Percentiles rank a stretch among this genome's conserved stretches.
These are phyloP conservation scores for Dendrolimus kikuchii DNA, from an alignment of 1,140 invertebrate species.

Conservation along the genomic window DNA sequence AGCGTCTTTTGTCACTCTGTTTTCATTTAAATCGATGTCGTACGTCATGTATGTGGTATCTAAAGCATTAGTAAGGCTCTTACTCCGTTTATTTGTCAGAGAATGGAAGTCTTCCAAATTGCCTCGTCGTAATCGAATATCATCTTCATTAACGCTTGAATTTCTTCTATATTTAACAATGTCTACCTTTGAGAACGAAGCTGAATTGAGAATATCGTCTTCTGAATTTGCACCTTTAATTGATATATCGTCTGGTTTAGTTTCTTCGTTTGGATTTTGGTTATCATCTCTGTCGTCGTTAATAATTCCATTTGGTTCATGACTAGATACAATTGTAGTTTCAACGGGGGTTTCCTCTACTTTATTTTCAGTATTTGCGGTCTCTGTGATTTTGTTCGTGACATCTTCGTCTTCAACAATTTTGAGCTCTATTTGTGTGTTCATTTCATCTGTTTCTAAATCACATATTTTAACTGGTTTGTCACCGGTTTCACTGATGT, in stretches of 20 bases:
- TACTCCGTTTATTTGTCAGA: constrained; percentile 52
- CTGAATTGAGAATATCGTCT: constrained; percentile 40
- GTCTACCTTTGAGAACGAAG: constrained; percentile 50
- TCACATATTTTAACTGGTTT: constrained; percentile 27
- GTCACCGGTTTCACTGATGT: constrained; percentile 33
- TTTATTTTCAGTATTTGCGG: constrained; percentile 6
- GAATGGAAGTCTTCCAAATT: constrained; percentile 58
- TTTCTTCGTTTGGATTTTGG: constrained; percentile 9
- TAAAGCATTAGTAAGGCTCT: constrained; percentile 51
- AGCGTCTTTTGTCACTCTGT: constrained; percentile 27
- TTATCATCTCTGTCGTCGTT: constrained; percentile 13
- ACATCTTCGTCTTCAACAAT: constrained; percentile 61
- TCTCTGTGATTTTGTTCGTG: constrained; percentile 13
- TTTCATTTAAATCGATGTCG: constrained; percentile 56
- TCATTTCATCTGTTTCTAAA: constrained; percentile 52
- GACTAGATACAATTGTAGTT: constrained; percentile 3
- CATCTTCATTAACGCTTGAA: constrained; percentile 62
- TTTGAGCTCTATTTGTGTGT: constrained; percentile 63
- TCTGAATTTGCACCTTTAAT: constrained; percentile 31
- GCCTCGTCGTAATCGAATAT: constrained; percentile 51
- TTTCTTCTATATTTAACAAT: constrained; percentile 60
- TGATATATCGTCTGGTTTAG: constrained; percentile 8
- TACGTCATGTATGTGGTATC: constrained; percentile 40
- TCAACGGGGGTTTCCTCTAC: constrained; percentile 9
- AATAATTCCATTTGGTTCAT: constrained; percentile 4